Percentiles rank a stretch among this genome's conserved stretches.
These are phyloP conservation scores for Paraescarpia echinospica DNA, from an alignment of 1,140 invertebrate genomes.

Conservation along the genomic window DNA sequence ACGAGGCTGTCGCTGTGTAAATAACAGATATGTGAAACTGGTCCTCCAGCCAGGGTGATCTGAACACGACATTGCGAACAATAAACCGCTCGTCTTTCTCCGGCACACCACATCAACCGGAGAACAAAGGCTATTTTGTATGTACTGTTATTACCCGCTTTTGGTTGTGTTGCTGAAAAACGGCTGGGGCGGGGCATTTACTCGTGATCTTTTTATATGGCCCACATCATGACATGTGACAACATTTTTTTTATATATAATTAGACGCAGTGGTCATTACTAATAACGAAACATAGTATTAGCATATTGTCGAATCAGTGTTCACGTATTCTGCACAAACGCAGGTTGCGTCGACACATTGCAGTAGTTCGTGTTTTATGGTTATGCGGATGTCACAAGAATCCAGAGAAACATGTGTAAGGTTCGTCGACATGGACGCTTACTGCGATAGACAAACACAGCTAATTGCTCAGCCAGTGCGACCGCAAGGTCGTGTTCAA, in stretches of 20 bases:
- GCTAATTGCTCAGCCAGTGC: neutral
- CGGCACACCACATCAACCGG: neutral
- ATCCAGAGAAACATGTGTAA: neutral
- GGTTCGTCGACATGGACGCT: neutral
- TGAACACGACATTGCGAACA: neutral
- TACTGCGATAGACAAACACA: no score
- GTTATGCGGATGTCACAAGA: neutral
- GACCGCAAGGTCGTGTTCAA: neutral
- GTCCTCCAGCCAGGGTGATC: neutral
- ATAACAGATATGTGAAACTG: neutral
- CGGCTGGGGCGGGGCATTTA: neutral
- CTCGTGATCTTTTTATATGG: neutral
- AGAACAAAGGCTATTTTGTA: neutral
- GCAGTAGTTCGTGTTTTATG: neutral
- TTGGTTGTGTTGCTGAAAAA: neutral
- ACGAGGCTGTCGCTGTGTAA: neutral
- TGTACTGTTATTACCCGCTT: neutral
- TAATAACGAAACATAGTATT: neutral
- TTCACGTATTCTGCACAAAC: neutral
- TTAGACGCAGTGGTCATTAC: no score
- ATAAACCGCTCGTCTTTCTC: neutral
- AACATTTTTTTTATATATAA: neutral
- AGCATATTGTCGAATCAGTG: neutral
- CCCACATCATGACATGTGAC: neutral
- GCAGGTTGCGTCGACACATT: neutral